Base-by-base conservation (phyloP, 2,888 invertebrate genomes). In the Andrena flavipes region DNA sequence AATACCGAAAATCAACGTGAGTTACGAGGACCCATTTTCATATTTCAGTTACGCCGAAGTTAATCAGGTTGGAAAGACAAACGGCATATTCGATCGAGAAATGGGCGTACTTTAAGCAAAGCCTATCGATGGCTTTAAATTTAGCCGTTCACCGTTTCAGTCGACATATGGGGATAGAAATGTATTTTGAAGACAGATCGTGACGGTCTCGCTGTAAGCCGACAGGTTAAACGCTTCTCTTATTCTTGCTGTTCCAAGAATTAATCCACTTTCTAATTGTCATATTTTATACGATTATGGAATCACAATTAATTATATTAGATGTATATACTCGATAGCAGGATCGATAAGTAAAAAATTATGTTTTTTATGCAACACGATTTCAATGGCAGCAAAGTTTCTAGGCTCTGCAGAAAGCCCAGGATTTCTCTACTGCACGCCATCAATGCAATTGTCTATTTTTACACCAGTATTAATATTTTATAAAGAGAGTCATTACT, bases 1-100 rank as follows among this genome's bases (percentile, higher is more conserved):
- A 80, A 81, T 81, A 30, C n/a, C 65, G 49, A 49, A 63, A 74
- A 81, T 68, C 80, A 69, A 8, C 42, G 35, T 74, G 80, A 74
- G 63, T 62, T 74, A 69, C 49, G 26, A n/a, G 16, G 35, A 26
- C 13, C 74, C 33, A 80, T 73, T 80, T 81, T 62, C 74, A 69
- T 80, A 80, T 74, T 80, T 80, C 80, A 73, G 68, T 64, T 64
- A 23, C 49, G 60, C 26, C 23, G 49, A 48, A 74, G 62, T 81
- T 81, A 80, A 74, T 80, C 80, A 63, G 16, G n/a, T 6, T 20
- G 10, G 10, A 10, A 35, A 68, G 63, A 68, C 73, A 56, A 68
- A 63, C 23, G 73, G 23, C 54, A 54, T 51, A 20, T 30, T 70
- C 56, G 51, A 71, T 72, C 10, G 42, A 20, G 59, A 60, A 23